Evolutionary conservation across 2,797 vertebrate genomes (phyloP), one percentile per base, ranked within the genome.

Genomic region (Loriculus beryllinus): DNA sequence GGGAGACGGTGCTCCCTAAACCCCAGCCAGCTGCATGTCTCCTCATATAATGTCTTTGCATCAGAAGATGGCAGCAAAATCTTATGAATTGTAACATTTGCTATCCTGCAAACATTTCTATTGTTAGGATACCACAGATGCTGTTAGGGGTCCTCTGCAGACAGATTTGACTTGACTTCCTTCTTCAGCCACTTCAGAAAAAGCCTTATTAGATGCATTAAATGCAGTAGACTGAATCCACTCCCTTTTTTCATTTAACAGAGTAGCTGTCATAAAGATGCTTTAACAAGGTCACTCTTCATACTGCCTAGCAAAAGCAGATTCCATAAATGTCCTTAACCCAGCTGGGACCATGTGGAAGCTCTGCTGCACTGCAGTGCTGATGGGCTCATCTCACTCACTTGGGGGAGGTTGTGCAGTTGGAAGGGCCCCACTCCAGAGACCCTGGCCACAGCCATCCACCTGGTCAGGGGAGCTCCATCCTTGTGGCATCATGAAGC

Each of bases 11-110:
- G 69, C 86, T 88, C 62, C 69, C 70, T 68, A 37, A 28, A 78
- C n/a, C 18, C 69, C 57, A 22, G 71, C 3, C 1, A 37, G 78
- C 69, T 60, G 54, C 33, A 7, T 75, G 39, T 37, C 91, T 95
- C 29, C 60, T 64, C 54, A 10, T 19, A 19, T 37, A 60, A 40
- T 84, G 40, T 49, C 62, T 94, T 96, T 93, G 76, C 92, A 97
- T 97, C 98, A 98, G 97, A 97, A 98, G 98, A 96, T 97, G 98
- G 97, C 98, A 98, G 98, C 97, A 98, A 92, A 97, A 96, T 97
- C 94, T 97, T 92, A 94, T 29, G 68, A 92, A 96, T 81, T 7
- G 3, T 59, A 49, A 6, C 76, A 17, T 54, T 72, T 59, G 22
- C 48, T 78, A 14, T 72, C 22, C 43, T 88, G 13, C 21, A 23